Evolutionary conservation across 2,113 vertebrate species (phyloP).

Genomic region (Ammodytes marinus): DNA sequence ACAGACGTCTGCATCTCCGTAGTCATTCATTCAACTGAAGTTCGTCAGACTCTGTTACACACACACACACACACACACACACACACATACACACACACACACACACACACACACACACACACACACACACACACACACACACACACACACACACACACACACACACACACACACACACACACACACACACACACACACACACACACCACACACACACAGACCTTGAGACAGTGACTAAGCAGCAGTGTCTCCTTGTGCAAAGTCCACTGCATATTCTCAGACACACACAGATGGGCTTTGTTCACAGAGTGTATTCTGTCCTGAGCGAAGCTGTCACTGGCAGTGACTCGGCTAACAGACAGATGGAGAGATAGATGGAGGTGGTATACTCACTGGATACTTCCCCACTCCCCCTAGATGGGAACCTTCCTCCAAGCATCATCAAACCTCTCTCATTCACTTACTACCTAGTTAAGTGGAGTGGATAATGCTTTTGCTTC

Average conservation of each 20-base stretch:
- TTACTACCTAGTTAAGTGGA: slow-evolving; percentile 17
- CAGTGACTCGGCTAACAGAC: slow-evolving; percentile 55
- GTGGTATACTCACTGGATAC: slow-evolving; percentile 55
- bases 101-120: slow-evolving; percentile 3
- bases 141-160: slow-evolving; percentile 11
- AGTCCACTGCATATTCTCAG: slow-evolving; percentile 52
- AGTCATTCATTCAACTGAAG: slow-evolving; percentile 43
- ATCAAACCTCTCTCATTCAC: slow-evolving; percentile 49
- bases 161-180: slow-evolving; percentile 10
- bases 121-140: slow-evolving; percentile 1
- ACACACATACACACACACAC: slow-evolving; percentile 13
- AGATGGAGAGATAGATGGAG: slow-evolving; percentile 40
- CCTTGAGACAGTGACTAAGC: slow-evolving; percentile 69
- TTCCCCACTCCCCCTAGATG: slow-evolving; percentile 47
- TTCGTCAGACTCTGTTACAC: slow-evolving; percentile 26
- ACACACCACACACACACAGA: slow-evolving; percentile 14
- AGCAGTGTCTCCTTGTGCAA: slow-evolving; percentile 60
- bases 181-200: slow-evolving; percentile 4
- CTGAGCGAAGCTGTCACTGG: slow-evolving; percentile 39
- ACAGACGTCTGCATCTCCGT: slow-evolving; percentile 23
- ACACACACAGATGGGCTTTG: slow-evolving; percentile 56
- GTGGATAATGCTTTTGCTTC: slow-evolving; percentile 43
- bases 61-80: slow-evolving; percentile 1
- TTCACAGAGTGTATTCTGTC: slow-evolving; percentile 35
- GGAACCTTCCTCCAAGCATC: slow-evolving; percentile 62